These are phyloP conservation scores for Apis dorsata DNA, from an alignment of 1,140 invertebrate genomes.

Conservation along the genomic window DNA sequence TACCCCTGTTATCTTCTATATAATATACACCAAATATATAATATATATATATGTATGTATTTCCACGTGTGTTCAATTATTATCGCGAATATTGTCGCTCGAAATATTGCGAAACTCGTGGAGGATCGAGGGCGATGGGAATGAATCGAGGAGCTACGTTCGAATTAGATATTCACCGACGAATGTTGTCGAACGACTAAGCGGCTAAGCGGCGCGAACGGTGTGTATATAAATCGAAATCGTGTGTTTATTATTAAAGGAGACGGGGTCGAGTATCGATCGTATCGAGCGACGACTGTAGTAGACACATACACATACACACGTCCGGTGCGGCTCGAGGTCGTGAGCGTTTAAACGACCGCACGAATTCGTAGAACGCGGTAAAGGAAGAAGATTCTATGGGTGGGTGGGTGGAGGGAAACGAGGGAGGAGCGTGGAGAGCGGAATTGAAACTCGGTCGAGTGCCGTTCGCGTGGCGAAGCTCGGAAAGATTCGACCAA, in stretches of 20 bases:
- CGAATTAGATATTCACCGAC: constrained; percentile 50
- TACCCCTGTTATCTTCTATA: background rate
- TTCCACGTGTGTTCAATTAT: background rate
- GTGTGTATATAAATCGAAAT: constrained; percentile 41
- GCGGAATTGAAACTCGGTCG: constrained; percentile 11
- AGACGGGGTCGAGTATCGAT: constrained; percentile 18
- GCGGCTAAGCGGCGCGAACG: constrained; percentile 4
- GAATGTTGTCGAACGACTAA: constrained; percentile 31
- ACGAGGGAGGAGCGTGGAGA: background rate
- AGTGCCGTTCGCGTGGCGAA: background rate
- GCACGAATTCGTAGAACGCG: background rate
- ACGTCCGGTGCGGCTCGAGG: background rate
- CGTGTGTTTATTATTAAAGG: constrained; percentile 52
- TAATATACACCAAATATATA: too few relatives aligned
- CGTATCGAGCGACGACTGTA: background rate
- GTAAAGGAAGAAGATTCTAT: background rate
- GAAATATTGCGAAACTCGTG: background rate
- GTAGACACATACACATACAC: too few relatives aligned
- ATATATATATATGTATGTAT: too few relatives aligned
- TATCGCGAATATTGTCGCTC: constrained; percentile 11
- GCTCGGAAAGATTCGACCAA: background rate
- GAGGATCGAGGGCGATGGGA: background rate
- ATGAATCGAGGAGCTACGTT: background rate
- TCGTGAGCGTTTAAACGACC: background rate
- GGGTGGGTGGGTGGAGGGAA: background rate